phyloP scores from a whole-genome alignment of 2,113 vertebrate species.

The Tyto alba region DNA sequence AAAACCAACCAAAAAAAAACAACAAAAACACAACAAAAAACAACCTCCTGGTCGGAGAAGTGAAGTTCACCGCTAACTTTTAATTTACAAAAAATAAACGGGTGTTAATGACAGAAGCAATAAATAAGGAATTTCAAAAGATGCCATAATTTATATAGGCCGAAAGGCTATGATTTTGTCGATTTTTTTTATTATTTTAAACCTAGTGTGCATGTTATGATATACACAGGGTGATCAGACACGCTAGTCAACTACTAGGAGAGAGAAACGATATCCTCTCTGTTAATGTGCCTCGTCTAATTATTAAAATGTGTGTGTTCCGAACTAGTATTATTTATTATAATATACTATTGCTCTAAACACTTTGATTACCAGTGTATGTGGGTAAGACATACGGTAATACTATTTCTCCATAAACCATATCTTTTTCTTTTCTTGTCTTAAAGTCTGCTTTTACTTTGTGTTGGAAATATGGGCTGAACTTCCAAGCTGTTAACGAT shows the following conservation, averaged over 20 bases:
- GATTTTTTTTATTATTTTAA: neutral
- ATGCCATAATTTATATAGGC: constrained; percentile 62
- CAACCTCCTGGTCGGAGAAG: neutral
- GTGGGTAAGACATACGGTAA: constrained; percentile 13
- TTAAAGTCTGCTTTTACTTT: constrained; percentile 1
- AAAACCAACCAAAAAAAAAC: too few species aligned
- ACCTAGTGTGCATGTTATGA: neutral
- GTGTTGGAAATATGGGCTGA: constrained; percentile 24
- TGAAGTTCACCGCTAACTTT: neutral
- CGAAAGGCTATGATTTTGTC: constrained; percentile 6
- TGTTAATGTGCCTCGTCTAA: constrained; percentile 48
- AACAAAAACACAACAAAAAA: too few species aligned
- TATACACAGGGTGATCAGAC: constrained; percentile 43
- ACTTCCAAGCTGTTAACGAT: constrained; percentile 25
- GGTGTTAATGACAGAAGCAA: constrained; percentile 65
- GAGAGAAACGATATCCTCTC: constrained; percentile 23
- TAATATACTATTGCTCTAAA: constrained; percentile 51
- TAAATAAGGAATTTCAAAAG: constrained; percentile 63
- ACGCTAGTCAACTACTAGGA: constrained; percentile 48
- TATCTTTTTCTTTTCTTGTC: neutral
- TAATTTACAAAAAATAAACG: constrained; percentile 44
- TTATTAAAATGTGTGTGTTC: constrained; percentile 48
- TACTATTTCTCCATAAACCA: neutral
- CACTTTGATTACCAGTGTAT: constrained; percentile 8
- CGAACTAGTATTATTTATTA: constrained; percentile 71